Percentiles rank a stretch among this genome's conserved stretches.
Evolutionary conservation across 2,797 vertebrate genomes (phyloP).

Genomic region (Amniataba percoides): DNA sequence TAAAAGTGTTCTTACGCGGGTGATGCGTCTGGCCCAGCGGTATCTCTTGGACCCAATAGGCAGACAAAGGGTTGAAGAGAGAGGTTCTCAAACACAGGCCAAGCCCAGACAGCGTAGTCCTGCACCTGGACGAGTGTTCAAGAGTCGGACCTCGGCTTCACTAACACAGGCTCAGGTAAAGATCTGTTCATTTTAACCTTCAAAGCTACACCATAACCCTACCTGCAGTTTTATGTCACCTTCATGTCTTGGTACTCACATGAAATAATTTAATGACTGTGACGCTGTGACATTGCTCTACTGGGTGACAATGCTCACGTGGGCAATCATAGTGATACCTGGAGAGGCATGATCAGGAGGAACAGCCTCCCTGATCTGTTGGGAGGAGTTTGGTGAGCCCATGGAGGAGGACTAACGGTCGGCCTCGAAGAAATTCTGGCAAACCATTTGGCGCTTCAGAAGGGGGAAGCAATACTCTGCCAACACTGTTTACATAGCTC

Average conservation of each 20-base stretch:
- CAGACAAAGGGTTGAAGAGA: slow-evolving; percentile 42
- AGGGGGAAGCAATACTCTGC: too few species aligned
- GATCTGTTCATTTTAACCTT: not conserved
- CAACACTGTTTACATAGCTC: too few species aligned
- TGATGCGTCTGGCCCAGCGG: slow-evolving; percentile 74
- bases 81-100: slow-evolving; percentile 40
- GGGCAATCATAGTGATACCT: too few species aligned
- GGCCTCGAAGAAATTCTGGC: too few species aligned
- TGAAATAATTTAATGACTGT: slow-evolving; percentile 7
- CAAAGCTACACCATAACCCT: not conserved
- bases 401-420: too few species aligned
- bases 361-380: too few species aligned
- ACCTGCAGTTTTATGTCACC: not conserved
- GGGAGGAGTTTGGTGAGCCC: too few species aligned
- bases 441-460: too few species aligned
- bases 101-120: slow-evolving; percentile 51
- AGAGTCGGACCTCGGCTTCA: slow-evolving; percentile 53
- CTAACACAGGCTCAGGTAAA: slow-evolving; percentile 74
- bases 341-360: too few species aligned
- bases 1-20: slow-evolving; percentile 69
- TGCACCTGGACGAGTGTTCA: slow-evolving; percentile 30
- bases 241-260: not conserved
- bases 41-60: slow-evolving; percentile 70
- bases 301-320: too few species aligned
- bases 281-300: too few species aligned